Percentiles rank a stretch among this genome's conserved stretches.
These are phyloP conservation scores for Poecilia latipinna DNA, from an alignment of 2,113 vertebrate species.

Conservation along the genomic window DNA sequence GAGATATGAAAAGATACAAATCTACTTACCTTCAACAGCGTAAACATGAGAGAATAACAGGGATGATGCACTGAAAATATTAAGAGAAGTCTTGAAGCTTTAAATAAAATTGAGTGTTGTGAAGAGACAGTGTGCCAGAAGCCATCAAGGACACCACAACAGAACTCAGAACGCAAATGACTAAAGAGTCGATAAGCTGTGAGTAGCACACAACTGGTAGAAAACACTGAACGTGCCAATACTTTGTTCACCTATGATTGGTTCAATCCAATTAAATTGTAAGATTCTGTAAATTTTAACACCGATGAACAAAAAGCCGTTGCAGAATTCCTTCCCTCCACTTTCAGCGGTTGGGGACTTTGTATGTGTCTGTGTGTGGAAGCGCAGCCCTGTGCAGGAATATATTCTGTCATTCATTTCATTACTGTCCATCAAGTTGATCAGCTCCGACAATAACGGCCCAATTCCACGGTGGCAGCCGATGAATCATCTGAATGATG, in stretches of 20 bases:
- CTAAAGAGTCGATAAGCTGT: neutral
- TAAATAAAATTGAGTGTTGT: no score
- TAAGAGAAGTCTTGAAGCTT: no score
- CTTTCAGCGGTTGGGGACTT: slow-evolving; percentile 26
- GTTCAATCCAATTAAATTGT: neutral
- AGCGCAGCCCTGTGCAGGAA: slow-evolving; percentile 28
- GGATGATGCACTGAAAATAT: no score
- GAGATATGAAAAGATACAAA: no score
- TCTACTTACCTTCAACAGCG: no score
- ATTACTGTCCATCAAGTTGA: slow-evolving; percentile 64
- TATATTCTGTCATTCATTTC: slow-evolving; percentile 63
- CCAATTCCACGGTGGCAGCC: slow-evolving; percentile 36
- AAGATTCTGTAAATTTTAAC: neutral
- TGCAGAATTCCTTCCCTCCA: slow-evolving; percentile 51
- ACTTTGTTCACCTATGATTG: neutral
- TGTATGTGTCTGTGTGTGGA: slow-evolving; percentile 16
- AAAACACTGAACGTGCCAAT: neutral
- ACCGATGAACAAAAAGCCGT: neutral
- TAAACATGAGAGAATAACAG: no score
- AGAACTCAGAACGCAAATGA: no score
- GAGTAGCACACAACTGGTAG: neutral
- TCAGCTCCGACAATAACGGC: slow-evolving; percentile 55
- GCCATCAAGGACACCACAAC: no score
- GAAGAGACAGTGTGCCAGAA: no score
- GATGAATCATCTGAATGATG: slow-evolving; percentile 51